phyloP scores from a whole-genome alignment of 1,140 invertebrate species.

The Callitettix versicolor region DNA sequence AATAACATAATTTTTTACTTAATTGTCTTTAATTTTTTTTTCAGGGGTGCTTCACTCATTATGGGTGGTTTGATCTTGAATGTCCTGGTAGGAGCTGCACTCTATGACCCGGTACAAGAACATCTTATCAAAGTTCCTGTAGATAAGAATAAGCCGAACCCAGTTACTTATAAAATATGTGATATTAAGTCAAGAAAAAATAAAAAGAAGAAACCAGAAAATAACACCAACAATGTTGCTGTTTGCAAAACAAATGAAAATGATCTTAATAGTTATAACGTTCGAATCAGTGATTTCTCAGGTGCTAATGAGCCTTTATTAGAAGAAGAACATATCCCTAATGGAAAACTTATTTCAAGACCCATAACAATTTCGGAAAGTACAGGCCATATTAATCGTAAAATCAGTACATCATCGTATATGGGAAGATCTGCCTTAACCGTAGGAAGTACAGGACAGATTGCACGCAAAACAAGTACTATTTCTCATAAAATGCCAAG shows the following conservation, averaged over 20 bases:
- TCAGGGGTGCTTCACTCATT: slow-evolving; percentile 64
- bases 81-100: slow-evolving; percentile 67
- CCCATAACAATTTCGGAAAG: slow-evolving; percentile 19
- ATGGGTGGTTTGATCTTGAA: slow-evolving; percentile 74
- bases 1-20: too few species aligned
- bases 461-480: slow-evolving; percentile 20
- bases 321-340: background rate
- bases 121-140: slow-evolving; percentile 57
- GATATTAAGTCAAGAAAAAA: background rate
- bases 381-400: slow-evolving; percentile 17
- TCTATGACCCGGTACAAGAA: slow-evolving; percentile 72
- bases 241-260: slow-evolving; percentile 1
- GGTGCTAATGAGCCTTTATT: slow-evolving; percentile 1
- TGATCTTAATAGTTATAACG: background rate
- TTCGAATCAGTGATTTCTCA: too few species aligned
- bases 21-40: too few species aligned
- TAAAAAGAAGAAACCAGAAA: background rate
- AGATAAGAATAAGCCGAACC: slow-evolving; percentile 29
- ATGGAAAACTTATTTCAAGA: background rate
- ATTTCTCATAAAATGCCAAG: slow-evolving; percentile 25
- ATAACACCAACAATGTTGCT: background rate
- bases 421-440: slow-evolving; percentile 3
- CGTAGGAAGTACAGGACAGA: slow-evolving; percentile 24
- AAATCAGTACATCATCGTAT: slow-evolving; percentile 22
- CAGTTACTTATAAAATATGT: slow-evolving; percentile 7